Evolutionary conservation across 2,888 invertebrate genomes (phyloP).

Genomic region (Hedya salicella): DNA sequence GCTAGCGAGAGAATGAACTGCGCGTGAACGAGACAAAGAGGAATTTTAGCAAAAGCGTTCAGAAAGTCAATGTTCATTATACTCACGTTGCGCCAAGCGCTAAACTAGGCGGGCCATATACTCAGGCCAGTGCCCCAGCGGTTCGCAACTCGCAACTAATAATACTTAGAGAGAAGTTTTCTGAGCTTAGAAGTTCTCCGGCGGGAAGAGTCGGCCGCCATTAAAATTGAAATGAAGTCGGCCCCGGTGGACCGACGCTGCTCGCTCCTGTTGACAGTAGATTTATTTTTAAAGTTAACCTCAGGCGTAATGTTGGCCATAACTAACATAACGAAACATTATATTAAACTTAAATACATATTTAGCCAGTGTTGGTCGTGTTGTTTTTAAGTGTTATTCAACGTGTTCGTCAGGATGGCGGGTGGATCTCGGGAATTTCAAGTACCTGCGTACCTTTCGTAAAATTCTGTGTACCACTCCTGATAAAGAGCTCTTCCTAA

Average conservation of each 20-base stretch:
- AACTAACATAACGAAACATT: background rate
- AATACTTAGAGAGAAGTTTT: slow-evolving; percentile 1
- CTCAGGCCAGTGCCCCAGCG: background rate
- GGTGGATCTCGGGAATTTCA: no score
- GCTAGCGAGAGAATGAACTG: no score
- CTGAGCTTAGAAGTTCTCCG: background rate
- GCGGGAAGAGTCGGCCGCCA: background rate
- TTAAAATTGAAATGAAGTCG: slow-evolving; percentile 13
- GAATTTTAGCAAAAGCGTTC: no score
- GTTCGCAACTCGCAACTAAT: background rate
- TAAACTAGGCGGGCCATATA: background rate
- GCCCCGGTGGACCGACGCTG: slow-evolving; percentile 4
- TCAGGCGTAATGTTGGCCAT: background rate
- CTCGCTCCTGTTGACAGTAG: slow-evolving; percentile 7
- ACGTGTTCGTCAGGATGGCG: no score
- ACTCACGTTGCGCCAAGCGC: background rate
- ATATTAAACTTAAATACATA: no score
- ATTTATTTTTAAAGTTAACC: slow-evolving; percentile 36
- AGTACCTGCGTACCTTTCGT: no score
- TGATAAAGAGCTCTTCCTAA: no score
- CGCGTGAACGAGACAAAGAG: no score
- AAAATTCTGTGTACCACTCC: no score
- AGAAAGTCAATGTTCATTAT: no score
- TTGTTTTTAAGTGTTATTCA: no score
- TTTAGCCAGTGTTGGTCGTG: no score